Evolutionary conservation across 2,888 invertebrate genomes (phyloP).

Genomic region (Archips crataeganus): DNA sequence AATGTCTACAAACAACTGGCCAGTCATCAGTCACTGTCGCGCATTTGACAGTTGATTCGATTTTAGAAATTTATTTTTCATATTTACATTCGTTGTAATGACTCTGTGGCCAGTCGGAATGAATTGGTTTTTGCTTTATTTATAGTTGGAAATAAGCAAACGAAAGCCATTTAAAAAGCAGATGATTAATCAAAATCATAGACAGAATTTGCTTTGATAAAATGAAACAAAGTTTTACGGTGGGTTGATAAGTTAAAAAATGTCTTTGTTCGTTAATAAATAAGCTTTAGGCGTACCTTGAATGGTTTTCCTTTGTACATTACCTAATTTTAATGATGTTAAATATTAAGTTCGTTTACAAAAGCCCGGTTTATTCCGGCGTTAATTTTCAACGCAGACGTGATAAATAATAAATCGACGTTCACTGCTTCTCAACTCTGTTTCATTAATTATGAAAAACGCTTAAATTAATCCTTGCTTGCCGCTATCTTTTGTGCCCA

Average conservation of each 20-base stretch:
- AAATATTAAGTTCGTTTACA: conserved; percentile 23
- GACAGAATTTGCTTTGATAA: background rate
- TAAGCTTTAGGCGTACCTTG: conserved; percentile 7
- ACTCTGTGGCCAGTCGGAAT: conserved; percentile 13
- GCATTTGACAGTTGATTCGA: conserved; percentile 28
- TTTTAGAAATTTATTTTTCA: conserved; percentile 27
- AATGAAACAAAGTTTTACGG: background rate
- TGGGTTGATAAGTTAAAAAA: background rate
- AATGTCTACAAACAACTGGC: conserved; percentile 23
- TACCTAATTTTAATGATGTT: conserved; percentile 23
- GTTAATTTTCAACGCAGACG: conserved; percentile 5
- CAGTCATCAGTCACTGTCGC: conserved; percentile 31
- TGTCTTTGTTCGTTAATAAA: conserved; percentile 14
- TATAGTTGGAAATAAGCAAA: background rate
- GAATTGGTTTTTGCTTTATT: conserved; percentile 8
- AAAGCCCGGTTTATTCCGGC: conserved; percentile 22
- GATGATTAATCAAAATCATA: background rate
- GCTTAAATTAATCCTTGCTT: conserved; percentile 3
- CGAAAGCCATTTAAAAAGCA: background rate
- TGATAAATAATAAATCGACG: conserved; percentile 16
- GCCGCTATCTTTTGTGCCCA: background rate
- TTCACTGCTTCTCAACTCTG: conserved; percentile 7
- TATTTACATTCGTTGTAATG: conserved; percentile 28
- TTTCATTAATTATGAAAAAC: conserved; percentile 23
- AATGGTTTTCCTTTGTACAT: conserved; percentile 21